Evolutionary conservation across 1,140 invertebrate genomes (phyloP).

Genomic region (Drosophila azteca): DNA sequence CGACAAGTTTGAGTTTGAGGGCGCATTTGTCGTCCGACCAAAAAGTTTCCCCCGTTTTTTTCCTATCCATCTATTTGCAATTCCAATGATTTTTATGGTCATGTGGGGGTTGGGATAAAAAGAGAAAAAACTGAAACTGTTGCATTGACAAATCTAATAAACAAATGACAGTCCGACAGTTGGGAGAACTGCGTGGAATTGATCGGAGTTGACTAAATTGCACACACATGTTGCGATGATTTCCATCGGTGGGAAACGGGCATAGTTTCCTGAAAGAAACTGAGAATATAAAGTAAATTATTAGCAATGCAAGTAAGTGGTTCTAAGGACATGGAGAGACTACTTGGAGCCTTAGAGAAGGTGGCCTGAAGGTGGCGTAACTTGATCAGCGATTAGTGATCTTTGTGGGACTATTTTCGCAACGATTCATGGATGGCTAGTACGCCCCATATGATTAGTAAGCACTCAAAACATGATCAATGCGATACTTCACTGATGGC

Average conservation of each 20-base stretch:
- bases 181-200: constrained; percentile 42
- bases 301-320: too few species aligned
- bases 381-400: too few species aligned
- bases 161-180: constrained; percentile 55
- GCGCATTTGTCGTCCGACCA: constrained; percentile 63
- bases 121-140: constrained; percentile 52
- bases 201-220: constrained; percentile 36
- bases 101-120: background rate
- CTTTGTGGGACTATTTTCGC: too few species aligned
- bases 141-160: constrained; percentile 79
- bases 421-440: too few species aligned
- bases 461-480: too few species aligned
- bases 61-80: constrained; percentile 69
- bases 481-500: too few species aligned
- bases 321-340: too few species aligned
- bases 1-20: constrained; percentile 47
- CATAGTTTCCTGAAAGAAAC: background rate
- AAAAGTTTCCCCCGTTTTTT: constrained; percentile 45
- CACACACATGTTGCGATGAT: constrained; percentile 21
- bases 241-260: background rate
- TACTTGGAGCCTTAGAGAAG: too few species aligned
- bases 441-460: too few species aligned
- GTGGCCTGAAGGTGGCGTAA: too few species aligned
- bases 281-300: background rate
- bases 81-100: constrained; percentile 73